Evolutionary conservation across 37 sponge, comb jelly and placozoan species (phyloP).

Genomic region (Chondrosia reniformis): DNA sequence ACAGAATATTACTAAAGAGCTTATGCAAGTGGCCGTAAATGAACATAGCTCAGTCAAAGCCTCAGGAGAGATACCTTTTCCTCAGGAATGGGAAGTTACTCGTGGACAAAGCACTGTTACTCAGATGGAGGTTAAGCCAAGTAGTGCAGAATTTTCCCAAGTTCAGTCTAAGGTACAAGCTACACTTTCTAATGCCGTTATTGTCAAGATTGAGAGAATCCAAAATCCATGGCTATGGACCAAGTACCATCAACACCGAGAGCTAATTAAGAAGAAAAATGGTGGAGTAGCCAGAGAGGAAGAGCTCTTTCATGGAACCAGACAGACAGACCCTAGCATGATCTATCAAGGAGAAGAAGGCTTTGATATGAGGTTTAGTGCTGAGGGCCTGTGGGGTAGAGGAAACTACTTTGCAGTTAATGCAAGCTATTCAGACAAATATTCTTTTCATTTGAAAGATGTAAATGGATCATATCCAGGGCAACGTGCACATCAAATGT

Average conservation of each 20-base stretch:
- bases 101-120: neutral
- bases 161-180: neutral
- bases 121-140: neutral
- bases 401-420: slow-evolving; percentile 40
- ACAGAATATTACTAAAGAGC: too few relatives aligned
- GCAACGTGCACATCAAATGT: slow-evolving; percentile 28
- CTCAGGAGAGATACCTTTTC: too few relatives aligned
- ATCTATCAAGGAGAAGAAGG: slow-evolving; percentile 33
- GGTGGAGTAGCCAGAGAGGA: neutral
- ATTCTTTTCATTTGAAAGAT: neutral
- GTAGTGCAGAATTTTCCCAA: neutral
- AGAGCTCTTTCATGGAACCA: slow-evolving; percentile 28
- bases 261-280: slow-evolving; percentile 14
- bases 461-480: neutral
- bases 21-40: too few relatives aligned
- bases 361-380: slow-evolving; percentile 32
- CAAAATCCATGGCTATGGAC: slow-evolving; percentile 32
- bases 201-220: neutral
- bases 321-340: neutral
- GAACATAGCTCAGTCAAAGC: too few relatives aligned
- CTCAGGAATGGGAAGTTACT: neutral
- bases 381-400: slow-evolving; percentile 25
- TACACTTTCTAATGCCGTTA: neutral
- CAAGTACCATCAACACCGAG: slow-evolving; percentile 19
- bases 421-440: slow-evolving; percentile 21